These are phyloP conservation scores for Distichodus sexfasciatus DNA, from an alignment of 2,797 vertebrate species.

Conservation along the genomic window DNA sequence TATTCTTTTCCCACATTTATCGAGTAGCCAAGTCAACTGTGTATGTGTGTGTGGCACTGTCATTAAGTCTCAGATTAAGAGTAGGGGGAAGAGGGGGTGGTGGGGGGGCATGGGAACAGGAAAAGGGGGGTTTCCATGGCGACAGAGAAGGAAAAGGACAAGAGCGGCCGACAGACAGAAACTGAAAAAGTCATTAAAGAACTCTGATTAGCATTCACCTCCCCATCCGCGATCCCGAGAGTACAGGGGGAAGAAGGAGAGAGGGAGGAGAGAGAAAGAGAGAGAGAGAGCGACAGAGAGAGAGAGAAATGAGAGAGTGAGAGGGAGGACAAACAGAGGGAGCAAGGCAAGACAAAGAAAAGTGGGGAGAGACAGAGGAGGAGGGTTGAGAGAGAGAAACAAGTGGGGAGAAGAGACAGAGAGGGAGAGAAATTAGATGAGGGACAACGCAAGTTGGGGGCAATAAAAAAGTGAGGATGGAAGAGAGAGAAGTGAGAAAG, in stretches of 20 bases:
- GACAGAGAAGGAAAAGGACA: slow-evolving; percentile 40
- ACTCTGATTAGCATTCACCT: slow-evolving; percentile 85
- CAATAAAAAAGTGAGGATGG: no score
- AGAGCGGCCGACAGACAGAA: slow-evolving; percentile 36
- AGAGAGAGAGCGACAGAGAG: slow-evolving; percentile 12
- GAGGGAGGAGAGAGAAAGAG: slow-evolving; percentile 8
- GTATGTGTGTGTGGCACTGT: slow-evolving; percentile 19
- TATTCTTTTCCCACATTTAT: slow-evolving; percentile 12
- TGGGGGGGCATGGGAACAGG: slow-evolving; percentile 46
- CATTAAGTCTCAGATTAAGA: slow-evolving; percentile 45
- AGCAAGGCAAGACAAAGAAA: slow-evolving; percentile 12
- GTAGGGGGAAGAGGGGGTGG: neutral
- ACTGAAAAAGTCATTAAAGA: slow-evolving; percentile 83
- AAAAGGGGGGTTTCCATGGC: slow-evolving; percentile 49
- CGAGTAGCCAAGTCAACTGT: slow-evolving; percentile 28
- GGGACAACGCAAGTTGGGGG: no score
- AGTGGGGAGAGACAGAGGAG: no score
- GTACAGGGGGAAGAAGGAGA: slow-evolving; percentile 15
- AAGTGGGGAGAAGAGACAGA: slow-evolving; percentile 26
- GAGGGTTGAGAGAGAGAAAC: slow-evolving; percentile 21
- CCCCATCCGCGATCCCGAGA: slow-evolving; percentile 48
- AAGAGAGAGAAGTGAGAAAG: slow-evolving; percentile 23
- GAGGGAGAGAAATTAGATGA: slow-evolving; percentile 17
- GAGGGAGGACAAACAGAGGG: slow-evolving; percentile 30
- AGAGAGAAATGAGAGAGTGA: slow-evolving; percentile 17